Evolutionary conservation across 1,140 invertebrate species (phyloP), one percentile per base, ranked within the genome.

Genomic region (Ylistrum balloti): DNA sequence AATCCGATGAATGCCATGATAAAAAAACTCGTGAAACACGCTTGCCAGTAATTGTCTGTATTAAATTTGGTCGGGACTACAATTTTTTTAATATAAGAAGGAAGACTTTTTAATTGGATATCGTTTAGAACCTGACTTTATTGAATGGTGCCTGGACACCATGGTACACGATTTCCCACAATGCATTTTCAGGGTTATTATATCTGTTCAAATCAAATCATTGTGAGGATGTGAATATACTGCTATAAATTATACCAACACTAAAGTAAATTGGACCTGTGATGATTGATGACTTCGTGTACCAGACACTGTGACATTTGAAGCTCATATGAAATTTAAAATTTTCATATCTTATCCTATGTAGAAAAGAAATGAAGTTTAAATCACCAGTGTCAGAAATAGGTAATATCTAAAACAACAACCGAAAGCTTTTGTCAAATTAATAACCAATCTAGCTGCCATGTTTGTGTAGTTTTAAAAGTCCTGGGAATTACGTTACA

Each of bases 201-300:
- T 74, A 74, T 74, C 56, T 74, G 22, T 74, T 11, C 56, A n/a
- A 74, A 74, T 74, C 56, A n/a, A 74, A 74, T 74, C 56, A 28
- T 74, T 74, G 56, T 74, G 56, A 74, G 56, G 56, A 74, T 74
- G 56, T 74, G 41, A 74, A 74, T 74, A 74, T 28, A 74, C 56
- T 74, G 22, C 15, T 28, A 74, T 74, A 74, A 74, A 74, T 74
- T 74, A 74, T 74, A 74, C 28, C 56, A 74, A 74, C 56, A 74
- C 22, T 74, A 74, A 28, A 74, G 56, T 28, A 74, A 74, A 74
- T 74, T 74, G 56, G 56, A 74, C 56, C 56, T 28, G 56, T 5
- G 5, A 74, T 74, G 56, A 74, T 74, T 74, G 56, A 74, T 74
- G 56, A n/a, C 15, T 74, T 11, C 10, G 41, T 45, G 41, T 28